A percentile compares a stretch with the other conserved stretches of the same genome.
Conservation (phyloP, 1,140 invertebrate species). For the Calosoma granatense region DNA sequence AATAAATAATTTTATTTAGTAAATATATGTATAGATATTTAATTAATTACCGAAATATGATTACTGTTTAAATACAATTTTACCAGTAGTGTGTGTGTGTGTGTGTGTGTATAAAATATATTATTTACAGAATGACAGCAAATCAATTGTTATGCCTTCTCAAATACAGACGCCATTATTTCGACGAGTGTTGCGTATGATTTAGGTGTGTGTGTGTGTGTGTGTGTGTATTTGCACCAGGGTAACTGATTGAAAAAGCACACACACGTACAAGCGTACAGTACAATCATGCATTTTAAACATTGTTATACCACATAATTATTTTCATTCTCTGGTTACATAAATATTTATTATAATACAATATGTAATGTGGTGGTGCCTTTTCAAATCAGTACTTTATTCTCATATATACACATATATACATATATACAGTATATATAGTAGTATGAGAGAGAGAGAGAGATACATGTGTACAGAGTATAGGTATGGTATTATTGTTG, state of each 20-base stretch:
- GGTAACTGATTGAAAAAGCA: not conserved
- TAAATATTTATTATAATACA: conserved; percentile 9
- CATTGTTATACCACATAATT: conserved; percentile 6
- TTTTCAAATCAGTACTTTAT: not conserved
- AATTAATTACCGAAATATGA: too few relatives aligned
- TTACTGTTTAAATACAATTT: too few relatives aligned
- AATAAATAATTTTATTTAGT: too few relatives aligned
- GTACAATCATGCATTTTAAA: not conserved
- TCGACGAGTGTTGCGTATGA: not conserved
- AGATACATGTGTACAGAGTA: not conserved
- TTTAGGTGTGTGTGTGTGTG: not conserved
- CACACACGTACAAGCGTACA: not conserved
- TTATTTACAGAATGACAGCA: too few relatives aligned
- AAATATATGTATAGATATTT: too few relatives aligned
- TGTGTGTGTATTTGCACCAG: too few relatives aligned
- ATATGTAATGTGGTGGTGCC: not conserved
- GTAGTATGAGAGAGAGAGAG: too few relatives aligned
- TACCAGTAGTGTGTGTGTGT: too few relatives aligned
- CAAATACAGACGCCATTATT: not conserved
- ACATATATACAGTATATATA: not conserved
- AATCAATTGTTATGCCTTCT: too few relatives aligned
- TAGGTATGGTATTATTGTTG: conserved; percentile 1
- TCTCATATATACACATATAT: not conserved
- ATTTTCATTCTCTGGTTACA: not conserved
- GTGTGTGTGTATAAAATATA: too few relatives aligned